phyloP scores from a whole-genome alignment of 2,113 vertebrate genomes.

The Brachyhypopomus gauderio region DNA sequence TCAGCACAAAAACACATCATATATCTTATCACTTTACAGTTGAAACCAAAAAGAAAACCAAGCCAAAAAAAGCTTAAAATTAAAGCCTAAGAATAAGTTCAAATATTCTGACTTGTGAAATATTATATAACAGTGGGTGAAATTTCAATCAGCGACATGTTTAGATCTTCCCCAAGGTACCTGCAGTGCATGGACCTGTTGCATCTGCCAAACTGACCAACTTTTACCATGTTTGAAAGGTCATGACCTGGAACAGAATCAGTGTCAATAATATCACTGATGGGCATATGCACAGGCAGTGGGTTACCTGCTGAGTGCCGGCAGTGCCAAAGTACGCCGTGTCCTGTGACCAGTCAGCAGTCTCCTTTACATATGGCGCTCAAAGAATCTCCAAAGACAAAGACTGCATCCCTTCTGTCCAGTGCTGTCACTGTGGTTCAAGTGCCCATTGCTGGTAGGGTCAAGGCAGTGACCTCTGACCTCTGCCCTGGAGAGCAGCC shows the following conservation, averaged over 20 bases:
- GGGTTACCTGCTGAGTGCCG: constrained; percentile 12
- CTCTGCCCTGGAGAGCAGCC: constrained; percentile 24
- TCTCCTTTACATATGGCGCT: constrained; percentile 37
- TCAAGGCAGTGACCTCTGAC: constrained; percentile 56
- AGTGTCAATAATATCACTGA: constrained; percentile 34
- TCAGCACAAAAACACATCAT: too few relatives aligned
- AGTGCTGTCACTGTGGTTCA: constrained; percentile 41
- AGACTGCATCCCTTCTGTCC: constrained; percentile 39
- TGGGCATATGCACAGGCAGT: constrained; percentile 39
- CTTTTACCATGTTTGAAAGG: constrained; percentile 19
- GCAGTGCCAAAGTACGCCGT: neutral
- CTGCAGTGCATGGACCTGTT: neutral
- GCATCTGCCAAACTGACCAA: neutral
- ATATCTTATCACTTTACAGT: too few relatives aligned
- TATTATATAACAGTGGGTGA: too few relatives aligned
- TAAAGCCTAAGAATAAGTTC: neutral
- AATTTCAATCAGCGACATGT: neutral
- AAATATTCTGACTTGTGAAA: neutral
- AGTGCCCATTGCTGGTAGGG: constrained; percentile 51
- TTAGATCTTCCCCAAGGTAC: neutral
- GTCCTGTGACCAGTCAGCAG: neutral
- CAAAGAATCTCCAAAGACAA: neutral
- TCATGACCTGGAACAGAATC: constrained; percentile 26
- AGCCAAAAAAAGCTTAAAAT: too few relatives aligned
- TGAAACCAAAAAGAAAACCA: too few relatives aligned